Percentiles rank a stretch among this genome's conserved stretches.
phyloP scores from a whole-genome alignment of 2,888 invertebrate genomes.

The Baronia brevicornis region DNA sequence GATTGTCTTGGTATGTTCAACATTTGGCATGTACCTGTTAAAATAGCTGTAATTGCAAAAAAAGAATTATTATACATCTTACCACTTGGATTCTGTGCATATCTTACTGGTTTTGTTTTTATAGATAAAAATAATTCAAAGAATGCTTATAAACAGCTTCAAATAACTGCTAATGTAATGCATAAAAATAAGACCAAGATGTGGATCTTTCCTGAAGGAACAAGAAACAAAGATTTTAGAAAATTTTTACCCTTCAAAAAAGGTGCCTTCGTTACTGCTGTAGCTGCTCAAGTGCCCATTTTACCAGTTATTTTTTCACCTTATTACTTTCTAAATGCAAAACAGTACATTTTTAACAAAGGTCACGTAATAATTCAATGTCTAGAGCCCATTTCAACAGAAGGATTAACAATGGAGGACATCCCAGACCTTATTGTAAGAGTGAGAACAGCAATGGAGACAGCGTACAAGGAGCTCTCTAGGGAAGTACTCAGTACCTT shows the following conservation, averaged over 20 bases:
- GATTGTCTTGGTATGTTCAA: slow-evolving; percentile 81
- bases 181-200: slow-evolving; percentile 79
- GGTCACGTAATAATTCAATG: slow-evolving; percentile 73
- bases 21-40: slow-evolving; percentile 77
- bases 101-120: slow-evolving; percentile 80
- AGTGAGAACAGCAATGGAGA: slow-evolving; percentile 65
- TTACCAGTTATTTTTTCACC: slow-evolving; percentile 82
- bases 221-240: slow-evolving; percentile 74
- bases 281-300: slow-evolving; percentile 80
- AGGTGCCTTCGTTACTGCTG: slow-evolving; percentile 84
- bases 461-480: slow-evolving; percentile 63
- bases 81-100: slow-evolving; percentile 79
- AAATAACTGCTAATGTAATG: slow-evolving; percentile 69
- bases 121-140: slow-evolving; percentile 79
- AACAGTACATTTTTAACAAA: slow-evolving; percentile 68
- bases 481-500: slow-evolving; percentile 64
- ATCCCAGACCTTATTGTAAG: slow-evolving; percentile 64
- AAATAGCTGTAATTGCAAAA: slow-evolving; percentile 79
- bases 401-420: slow-evolving; percentile 63
- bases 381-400: slow-evolving; percentile 69
- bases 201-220: slow-evolving; percentile 85
- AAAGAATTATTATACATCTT: slow-evolving; percentile 79
- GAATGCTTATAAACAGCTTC: slow-evolving; percentile 73
- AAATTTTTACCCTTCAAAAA: slow-evolving; percentile 83
- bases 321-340: slow-evolving; percentile 75